Percentiles rank a stretch among this genome's conserved stretches.
These are phyloP conservation scores for Mamestra configurata DNA, from an alignment of 1,140 invertebrate species.

Conservation along the genomic window DNA sequence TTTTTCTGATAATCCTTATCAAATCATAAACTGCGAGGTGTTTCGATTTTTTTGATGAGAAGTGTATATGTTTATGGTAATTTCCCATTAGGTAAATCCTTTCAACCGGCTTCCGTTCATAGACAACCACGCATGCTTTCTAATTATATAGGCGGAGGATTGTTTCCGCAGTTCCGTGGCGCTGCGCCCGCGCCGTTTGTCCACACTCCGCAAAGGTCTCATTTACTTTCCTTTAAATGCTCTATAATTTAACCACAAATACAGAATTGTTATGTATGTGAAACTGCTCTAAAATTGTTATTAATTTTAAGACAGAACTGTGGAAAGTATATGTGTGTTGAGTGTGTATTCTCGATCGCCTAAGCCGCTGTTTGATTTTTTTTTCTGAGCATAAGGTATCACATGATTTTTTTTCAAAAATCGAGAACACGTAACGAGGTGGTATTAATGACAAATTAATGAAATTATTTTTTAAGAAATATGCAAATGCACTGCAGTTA, in stretches of 20 bases:
- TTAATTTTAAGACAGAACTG: background rate
- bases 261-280: conserved; percentile 25
- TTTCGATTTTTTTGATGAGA: too few relatives aligned
- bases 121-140: conserved; percentile 38
- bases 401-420: too few relatives aligned
- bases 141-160: conserved; percentile 49
- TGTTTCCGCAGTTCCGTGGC: conserved; percentile 34
- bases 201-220: conserved; percentile 24
- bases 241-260: conserved; percentile 40
- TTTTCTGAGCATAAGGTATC: too few relatives aligned
- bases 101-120: conserved; percentile 29
- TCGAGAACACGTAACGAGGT: background rate
- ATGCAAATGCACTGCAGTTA: background rate
- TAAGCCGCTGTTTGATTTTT: too few relatives aligned
- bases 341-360: background rate
- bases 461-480: background rate
- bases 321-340: background rate
- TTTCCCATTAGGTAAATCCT: conserved; percentile 13
- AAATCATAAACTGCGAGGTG: too few relatives aligned
- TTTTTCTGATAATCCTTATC: too few relatives aligned
- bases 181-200: conserved; percentile 22
- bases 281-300: conserved; percentile 11
- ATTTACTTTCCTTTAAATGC: conserved; percentile 45
- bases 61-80: background rate
- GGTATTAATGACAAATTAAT: background rate